These are phyloP conservation scores for Condylura cristata DNA, from an alignment of 2,113 vertebrate genomes.

Conservation along the genomic window DNA sequence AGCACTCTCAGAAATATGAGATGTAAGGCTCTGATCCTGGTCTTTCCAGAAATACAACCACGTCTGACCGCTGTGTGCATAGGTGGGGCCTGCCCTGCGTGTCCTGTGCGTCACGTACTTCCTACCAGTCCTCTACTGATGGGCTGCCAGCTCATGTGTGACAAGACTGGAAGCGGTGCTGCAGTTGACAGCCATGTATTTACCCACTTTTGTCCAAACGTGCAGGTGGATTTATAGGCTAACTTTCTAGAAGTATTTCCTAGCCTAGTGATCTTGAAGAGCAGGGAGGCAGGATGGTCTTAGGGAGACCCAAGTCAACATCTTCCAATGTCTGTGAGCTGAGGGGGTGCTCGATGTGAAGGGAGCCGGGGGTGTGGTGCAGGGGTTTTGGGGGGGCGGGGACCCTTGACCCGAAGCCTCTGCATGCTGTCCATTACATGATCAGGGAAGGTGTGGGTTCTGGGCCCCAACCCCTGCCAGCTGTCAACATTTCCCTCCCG, in stretches of 20 bases:
- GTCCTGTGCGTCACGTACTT: background rate
- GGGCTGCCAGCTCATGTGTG: background rate
- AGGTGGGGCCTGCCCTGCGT: background rate
- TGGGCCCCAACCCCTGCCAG: background rate
- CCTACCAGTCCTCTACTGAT: background rate
- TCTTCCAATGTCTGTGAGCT: background rate
- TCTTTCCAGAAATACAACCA: background rate
- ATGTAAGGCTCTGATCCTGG: background rate
- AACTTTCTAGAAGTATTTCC: slow-evolving; percentile 13
- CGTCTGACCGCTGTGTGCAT: background rate
- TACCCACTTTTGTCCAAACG: background rate
- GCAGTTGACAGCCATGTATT: background rate
- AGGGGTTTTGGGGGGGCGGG: background rate
- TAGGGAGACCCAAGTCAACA: background rate
- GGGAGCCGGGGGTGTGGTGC: background rate
- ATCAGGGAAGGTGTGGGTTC: background rate
- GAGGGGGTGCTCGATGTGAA: background rate
- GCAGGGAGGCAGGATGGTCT: background rate
- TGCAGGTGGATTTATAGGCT: background rate
- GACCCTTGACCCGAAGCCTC: background rate
- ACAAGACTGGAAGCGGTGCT: background rate
- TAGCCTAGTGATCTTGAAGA: slow-evolving; percentile 17
- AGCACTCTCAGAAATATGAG: background rate
- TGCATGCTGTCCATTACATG: background rate
- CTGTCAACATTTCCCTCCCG: background rate